Base-by-base conservation (phyloP, 2,113 vertebrate species). In the Periophthalmodon schlosseri region DNA sequence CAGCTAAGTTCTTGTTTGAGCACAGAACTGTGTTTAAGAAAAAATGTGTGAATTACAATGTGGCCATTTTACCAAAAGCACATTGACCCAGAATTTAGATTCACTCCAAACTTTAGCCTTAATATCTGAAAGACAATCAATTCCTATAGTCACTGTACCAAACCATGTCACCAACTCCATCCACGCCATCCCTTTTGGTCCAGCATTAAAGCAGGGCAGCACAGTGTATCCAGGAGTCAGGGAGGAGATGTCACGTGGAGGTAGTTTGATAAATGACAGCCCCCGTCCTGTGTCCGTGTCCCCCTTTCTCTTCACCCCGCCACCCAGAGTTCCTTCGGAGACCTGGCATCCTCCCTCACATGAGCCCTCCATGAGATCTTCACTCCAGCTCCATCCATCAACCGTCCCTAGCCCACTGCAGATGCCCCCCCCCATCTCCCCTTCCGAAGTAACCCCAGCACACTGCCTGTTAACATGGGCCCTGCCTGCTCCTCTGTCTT, bases 181-280 rank as follows among this genome's bases (percentile, higher is more conserved):
- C 34, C 20, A 12, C 0, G 34, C 16, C 63, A 50, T 49, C 60
- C 61, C 66, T 47, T 8, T 9, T 24, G 9, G 11, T 46, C 47
- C 57, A 70, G 44, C 5, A 70, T 67, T 72, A 69, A 68, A 82
- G 69, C 61, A 36, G 73, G 46, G 74, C 68, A 50, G 74, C 68
- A 73, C 58, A 52, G 76, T 33, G 80, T 66, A 87, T 73, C 78
- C 46, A 67, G 64, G 72, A 76, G 76, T 81, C 79, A 77, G 78
- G 85, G 75, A 74, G 74, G 74, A 81, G 72, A 84, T 79, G 74
- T 83, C 89, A 89, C 90, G 85, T 87, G 88, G 87, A 93, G 71
- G 81, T 81, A 84, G 86, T 87, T 90, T 93, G 92, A 94, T 91
- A 92, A 92, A 94, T 92, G 90, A 82, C 80, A 72, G 86, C 64